phyloP scores from a whole-genome alignment of 2,113 vertebrate genomes.

The Cyanoliseus patagonus region DNA sequence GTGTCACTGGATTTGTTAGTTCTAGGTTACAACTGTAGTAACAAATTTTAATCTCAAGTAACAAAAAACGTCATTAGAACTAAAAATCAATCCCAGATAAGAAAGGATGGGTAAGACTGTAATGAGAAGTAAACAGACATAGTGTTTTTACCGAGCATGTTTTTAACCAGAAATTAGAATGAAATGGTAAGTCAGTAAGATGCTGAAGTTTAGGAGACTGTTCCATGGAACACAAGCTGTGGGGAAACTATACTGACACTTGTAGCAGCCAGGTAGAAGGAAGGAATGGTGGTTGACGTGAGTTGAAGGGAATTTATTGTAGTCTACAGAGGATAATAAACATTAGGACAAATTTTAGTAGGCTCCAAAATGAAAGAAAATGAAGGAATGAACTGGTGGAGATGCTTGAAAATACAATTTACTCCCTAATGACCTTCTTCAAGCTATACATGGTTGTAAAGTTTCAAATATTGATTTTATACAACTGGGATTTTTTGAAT shows the following conservation, averaged over 20 bases:
- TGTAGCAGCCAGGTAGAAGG: not conserved
- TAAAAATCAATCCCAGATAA: not conserved
- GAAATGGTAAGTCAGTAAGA: not conserved
- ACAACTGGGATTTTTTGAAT: not conserved
- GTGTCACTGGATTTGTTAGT: not conserved
- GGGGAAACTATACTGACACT: not conserved
- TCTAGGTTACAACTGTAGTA: not conserved
- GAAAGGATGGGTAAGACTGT: not conserved
- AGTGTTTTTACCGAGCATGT: not conserved
- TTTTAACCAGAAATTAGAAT: constrained; percentile 14
- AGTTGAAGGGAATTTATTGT: not conserved
- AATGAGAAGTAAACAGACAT: not conserved
- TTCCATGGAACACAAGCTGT: not conserved
- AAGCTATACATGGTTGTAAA: not conserved
- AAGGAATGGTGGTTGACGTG: not conserved
- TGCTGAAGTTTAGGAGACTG: not conserved
- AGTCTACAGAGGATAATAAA: constrained; percentile 19
- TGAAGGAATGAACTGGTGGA: not conserved
- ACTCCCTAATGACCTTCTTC: not conserved
- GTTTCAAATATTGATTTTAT: not conserved
- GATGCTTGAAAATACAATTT: not conserved
- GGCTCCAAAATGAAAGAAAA: constrained; percentile 21
- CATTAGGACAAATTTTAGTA: constrained; percentile 10
- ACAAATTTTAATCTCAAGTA: not conserved
- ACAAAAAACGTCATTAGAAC: not conserved